phyloP scores from a whole-genome alignment of 2,888 invertebrate genomes.

The Piscicola geometra region DNA sequence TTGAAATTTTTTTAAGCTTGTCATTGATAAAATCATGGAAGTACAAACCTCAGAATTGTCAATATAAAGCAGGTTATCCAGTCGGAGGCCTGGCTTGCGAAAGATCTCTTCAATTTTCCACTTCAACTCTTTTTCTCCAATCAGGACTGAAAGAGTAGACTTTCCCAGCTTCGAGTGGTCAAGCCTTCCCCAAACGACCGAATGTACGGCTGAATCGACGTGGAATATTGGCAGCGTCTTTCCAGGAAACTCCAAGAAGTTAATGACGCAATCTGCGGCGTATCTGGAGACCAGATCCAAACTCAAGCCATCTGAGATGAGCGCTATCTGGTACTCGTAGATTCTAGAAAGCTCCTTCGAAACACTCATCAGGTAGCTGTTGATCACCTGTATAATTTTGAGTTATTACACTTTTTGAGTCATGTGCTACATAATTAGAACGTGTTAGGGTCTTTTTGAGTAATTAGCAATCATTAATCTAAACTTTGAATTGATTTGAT shows the following conservation, averaged over 20 bases:
- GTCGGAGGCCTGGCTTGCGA: slow-evolving; percentile 41
- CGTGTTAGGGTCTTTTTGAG: no score
- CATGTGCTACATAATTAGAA: no score
- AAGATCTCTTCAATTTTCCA: slow-evolving; percentile 43
- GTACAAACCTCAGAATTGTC: slow-evolving; percentile 4
- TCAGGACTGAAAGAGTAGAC: slow-evolving; percentile 38
- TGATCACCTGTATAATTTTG: background rate
- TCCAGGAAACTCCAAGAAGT: slow-evolving; percentile 28
- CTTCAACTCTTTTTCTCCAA: slow-evolving; percentile 43
- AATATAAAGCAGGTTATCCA: slow-evolving; percentile 36
- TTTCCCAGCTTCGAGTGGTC: background rate
- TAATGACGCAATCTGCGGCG: slow-evolving; percentile 41
- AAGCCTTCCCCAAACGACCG: slow-evolving; percentile 38
- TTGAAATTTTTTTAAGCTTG: background rate
- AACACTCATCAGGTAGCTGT: background rate
- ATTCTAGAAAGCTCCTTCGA: slow-evolving; percentile 42
- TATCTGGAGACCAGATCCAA: slow-evolving; percentile 40
- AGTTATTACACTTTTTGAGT: no score
- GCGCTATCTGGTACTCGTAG: slow-evolving; percentile 43
- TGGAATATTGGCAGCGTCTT: slow-evolving; percentile 12
- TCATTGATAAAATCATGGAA: background rate
- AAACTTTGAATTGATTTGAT: no score
- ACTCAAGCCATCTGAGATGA: slow-evolving; percentile 40
- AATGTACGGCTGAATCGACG: slow-evolving; percentile 35
- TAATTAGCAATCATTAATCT: no score